Conservation (phyloP, 2,888 invertebrate species). For the Sesamia inferens region DNA sequence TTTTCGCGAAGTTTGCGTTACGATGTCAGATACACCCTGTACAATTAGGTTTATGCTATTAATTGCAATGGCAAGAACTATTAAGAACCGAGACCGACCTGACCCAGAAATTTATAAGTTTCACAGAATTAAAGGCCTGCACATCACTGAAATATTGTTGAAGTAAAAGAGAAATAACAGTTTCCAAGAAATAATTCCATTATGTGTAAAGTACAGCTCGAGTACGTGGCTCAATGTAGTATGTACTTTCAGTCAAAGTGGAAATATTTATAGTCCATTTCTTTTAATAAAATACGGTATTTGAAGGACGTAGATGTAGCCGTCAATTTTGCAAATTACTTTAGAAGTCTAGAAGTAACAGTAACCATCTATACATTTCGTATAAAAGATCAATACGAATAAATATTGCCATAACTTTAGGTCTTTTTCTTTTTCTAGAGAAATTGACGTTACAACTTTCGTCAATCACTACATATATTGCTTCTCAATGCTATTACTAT, state of each 20-base stretch:
- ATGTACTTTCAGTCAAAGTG: conserved; percentile 52
- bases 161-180: conserved; percentile 48
- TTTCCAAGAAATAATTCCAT: conserved; percentile 59
- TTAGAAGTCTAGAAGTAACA: conserved; percentile 36
- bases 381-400: not conserved
- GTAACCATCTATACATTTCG: not conserved
- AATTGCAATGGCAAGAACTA: not conserved
- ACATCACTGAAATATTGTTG: conserved; percentile 20
- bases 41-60: not conserved
- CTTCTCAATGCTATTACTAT: too few species aligned
- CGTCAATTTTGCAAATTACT: conserved; percentile 57
- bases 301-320: conserved; percentile 29
- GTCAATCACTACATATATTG: not conserved
- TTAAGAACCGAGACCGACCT: not conserved
- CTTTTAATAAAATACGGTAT: conserved; percentile 58
- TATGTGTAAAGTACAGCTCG: conserved; percentile 57
- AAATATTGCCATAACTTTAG: not conserved
- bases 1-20: too few species aligned
- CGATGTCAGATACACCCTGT: too few species aligned
- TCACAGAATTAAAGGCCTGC: not conserved
- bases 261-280: conserved; percentile 59
- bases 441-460: not conserved
- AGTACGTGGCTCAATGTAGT: conserved; percentile 49
- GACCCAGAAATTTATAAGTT: conserved; percentile 27
- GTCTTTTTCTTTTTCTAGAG: not conserved